phyloP scores from a whole-genome alignment of 1,140 invertebrate species.

The Leptestheria dahalacensis region DNA sequence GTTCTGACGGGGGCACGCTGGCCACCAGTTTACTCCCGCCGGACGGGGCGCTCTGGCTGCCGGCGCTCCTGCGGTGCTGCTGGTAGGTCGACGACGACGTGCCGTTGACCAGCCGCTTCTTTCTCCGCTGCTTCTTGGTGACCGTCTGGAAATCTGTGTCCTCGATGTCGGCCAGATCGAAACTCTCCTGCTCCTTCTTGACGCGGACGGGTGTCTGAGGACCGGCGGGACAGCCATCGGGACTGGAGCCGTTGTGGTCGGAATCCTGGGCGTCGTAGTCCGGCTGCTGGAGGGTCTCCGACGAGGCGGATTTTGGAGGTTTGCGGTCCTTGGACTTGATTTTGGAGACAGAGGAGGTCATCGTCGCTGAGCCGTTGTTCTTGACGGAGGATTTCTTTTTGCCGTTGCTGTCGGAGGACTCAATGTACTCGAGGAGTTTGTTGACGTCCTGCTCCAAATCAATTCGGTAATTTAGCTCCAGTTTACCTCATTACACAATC shows the following conservation, averaged over 20 bases:
- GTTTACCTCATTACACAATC: no score
- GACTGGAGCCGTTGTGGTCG: neutral
- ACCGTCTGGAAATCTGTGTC: conserved; percentile 14
- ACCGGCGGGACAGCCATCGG: neutral
- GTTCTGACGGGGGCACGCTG: conserved; percentile 14
- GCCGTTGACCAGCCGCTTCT: conserved; percentile 5
- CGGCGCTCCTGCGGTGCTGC: neutral
- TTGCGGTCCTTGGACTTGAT: neutral
- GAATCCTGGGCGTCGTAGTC: neutral
- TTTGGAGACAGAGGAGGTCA: conserved; percentile 7
- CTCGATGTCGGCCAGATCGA: neutral
- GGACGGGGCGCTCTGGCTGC: neutral
- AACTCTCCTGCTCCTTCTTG: neutral
- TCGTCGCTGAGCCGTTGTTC: neutral
- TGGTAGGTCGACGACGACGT: neutral
- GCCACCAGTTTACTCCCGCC: conserved; percentile 1
- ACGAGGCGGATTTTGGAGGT: neutral
- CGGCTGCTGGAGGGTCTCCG: neutral
- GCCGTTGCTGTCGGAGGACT: conserved; percentile 8
- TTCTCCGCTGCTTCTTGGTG: conserved; percentile 11
- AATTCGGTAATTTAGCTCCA: no score
- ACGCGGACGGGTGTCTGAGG: neutral
- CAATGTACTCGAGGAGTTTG: conserved; percentile 13
- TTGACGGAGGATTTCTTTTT: conserved; percentile 4
- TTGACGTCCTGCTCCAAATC: conserved; percentile 7